Conservation (phyloP, 2,888 invertebrate species). For the Arge pagana region DNA sequence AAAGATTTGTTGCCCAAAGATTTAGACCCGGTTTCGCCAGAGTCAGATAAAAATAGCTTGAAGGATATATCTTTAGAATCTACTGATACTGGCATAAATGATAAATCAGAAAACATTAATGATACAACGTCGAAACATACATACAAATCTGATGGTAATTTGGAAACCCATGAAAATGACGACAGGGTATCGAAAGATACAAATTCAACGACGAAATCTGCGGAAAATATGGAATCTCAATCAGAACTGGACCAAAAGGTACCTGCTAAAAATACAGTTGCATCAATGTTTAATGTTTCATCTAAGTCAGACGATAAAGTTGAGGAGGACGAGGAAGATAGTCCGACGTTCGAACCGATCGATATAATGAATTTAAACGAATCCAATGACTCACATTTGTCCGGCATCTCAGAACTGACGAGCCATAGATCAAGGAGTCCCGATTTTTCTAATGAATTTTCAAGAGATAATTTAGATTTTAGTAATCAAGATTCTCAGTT, state of each 20-base stretch:
- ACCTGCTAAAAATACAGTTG: constrained; percentile 20
- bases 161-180: constrained; percentile 39
- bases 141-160: constrained; percentile 33
- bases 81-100: constrained; percentile 38
- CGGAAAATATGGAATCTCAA: constrained; percentile 41
- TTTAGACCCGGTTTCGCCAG: constrained; percentile 81
- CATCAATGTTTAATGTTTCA: constrained; percentile 42
- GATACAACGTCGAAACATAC: constrained; percentile 26
- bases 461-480: constrained; percentile 51
- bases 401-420: constrained; percentile 63
- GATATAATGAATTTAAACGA: constrained; percentile 58
- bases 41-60: constrained; percentile 70
- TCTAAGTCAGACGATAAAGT: constrained; percentile 56
- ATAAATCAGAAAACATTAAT: too few species aligned
- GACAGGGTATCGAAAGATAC: neutral
- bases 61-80: constrained; percentile 51
- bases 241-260: constrained; percentile 7
- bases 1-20: constrained; percentile 75
- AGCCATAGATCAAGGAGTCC: constrained; percentile 61
- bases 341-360: constrained; percentile 70
- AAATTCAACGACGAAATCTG: constrained; percentile 26
- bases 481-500: constrained; percentile 66
- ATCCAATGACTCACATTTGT: constrained; percentile 65
- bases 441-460: constrained; percentile 52
- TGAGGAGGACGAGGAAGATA: constrained; percentile 67